Percentiles rank a stretch among this genome's conserved stretches.
Conservation (phyloP, 2,113 vertebrate species). For the Cyanoderma ruficeps region DNA sequence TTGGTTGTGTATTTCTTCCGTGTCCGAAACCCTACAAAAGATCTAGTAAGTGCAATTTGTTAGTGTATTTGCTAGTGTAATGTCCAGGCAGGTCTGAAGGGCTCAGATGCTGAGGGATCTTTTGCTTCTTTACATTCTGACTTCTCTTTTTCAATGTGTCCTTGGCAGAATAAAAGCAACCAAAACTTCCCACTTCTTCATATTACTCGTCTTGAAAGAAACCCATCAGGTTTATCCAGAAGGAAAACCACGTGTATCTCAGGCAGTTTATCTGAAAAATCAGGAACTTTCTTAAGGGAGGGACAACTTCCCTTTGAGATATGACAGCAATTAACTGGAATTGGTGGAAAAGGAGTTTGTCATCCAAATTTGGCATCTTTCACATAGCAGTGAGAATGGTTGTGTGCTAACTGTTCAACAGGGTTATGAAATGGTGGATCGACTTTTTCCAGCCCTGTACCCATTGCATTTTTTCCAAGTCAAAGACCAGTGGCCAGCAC, state of each 20-base stretch:
- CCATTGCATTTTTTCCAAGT: not conserved
- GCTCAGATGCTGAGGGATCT: not conserved
- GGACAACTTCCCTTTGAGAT: not conserved
- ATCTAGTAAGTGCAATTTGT: slow-evolving; percentile 78
- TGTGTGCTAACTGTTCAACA: not conserved
- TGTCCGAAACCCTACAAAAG: slow-evolving; percentile 86
- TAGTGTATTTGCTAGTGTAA: not conserved
- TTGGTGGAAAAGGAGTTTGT: not conserved
- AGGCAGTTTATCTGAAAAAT: not conserved
- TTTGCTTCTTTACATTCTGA: not conserved
- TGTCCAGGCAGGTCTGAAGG: not conserved
- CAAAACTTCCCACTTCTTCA: not conserved
- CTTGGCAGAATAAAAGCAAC: not conserved
- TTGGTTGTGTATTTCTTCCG: slow-evolving; percentile 96
- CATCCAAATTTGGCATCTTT: not conserved
- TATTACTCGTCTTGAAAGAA: not conserved
- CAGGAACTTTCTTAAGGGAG: not conserved
- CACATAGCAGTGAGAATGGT: not conserved
- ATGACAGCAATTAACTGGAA: not conserved
- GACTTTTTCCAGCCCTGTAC: not conserved
- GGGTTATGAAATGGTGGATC: not conserved
- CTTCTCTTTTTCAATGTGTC: not conserved
- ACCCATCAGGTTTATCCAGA: not conserved
- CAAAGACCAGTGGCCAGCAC: not conserved
- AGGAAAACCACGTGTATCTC: not conserved